These are phyloP conservation scores for Sardina pilchardus DNA, from an alignment of 2,113 vertebrate genomes.

Conservation along the genomic window DNA sequence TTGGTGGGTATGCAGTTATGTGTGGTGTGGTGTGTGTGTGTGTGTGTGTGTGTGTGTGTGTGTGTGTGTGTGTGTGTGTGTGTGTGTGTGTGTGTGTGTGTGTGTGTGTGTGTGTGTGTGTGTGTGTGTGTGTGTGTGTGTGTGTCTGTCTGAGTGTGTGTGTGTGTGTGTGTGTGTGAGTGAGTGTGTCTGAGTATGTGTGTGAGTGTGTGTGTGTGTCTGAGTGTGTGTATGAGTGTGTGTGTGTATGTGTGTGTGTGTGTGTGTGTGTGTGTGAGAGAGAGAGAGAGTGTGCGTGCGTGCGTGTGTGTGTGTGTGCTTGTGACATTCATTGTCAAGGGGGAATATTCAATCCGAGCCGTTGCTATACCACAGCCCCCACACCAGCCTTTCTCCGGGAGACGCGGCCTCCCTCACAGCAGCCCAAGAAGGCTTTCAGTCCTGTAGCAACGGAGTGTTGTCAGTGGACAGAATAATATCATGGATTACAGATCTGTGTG, in stretches of 20 bases:
- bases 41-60: too few species aligned
- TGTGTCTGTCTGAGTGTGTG: neutral
- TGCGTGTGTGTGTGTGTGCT: neutral
- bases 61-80: too few species aligned
- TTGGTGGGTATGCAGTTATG: neutral
- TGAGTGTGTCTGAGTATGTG: neutral
- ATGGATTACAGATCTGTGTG: neutral
- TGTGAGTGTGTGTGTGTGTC: too few species aligned
- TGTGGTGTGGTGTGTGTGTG: too few species aligned
- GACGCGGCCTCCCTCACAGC: neutral
- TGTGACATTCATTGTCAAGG: neutral
- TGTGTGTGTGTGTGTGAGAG: constrained; percentile 26
- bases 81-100: constrained; percentile 30
- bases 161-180: neutral
- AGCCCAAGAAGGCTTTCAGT: neutral
- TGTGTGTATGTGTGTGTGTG: too few species aligned
- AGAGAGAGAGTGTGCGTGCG: neutral
- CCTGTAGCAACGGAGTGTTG: neutral
- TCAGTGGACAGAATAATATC: neutral
- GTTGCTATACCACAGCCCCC: neutral
- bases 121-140: too few species aligned
- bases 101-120: neutral
- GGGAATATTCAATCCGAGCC: neutral
- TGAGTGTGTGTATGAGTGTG: too few species aligned
- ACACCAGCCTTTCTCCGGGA: neutral